Evolutionary conservation across 2,888 invertebrate genomes (phyloP).

Genomic region (Anthoptus insignis): DNA sequence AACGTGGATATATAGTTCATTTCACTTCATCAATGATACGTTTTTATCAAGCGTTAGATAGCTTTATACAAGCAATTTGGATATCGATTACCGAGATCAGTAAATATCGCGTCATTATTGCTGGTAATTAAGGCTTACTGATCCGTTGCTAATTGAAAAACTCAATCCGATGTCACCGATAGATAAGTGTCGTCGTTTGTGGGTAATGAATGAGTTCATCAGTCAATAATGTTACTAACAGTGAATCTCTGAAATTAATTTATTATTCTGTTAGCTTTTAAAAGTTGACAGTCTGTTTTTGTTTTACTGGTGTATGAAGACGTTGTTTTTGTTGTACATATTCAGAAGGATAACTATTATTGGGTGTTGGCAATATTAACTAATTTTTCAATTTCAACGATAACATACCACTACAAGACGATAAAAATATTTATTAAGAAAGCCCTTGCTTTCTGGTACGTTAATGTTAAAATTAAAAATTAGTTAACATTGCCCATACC

Average conservation of each 20-base stretch:
- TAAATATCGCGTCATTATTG: slow-evolving; percentile 69
- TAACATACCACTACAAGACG: too few species aligned
- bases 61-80: slow-evolving; percentile 71
- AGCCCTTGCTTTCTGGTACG: too few species aligned
- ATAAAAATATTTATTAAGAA: too few species aligned
- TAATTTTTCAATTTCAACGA: too few species aligned
- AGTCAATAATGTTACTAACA: not conserved
- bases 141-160: slow-evolving; percentile 66
- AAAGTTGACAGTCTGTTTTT: too few species aligned
- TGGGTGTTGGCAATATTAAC: too few species aligned
- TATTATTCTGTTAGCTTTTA: not conserved
- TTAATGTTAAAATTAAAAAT: too few species aligned
- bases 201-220: not conserved
- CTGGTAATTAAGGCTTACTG: slow-evolving; percentile 68
- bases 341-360: too few species aligned
- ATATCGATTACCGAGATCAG: slow-evolving; percentile 51
- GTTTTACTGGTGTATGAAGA: too few species aligned
- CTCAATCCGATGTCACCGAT: slow-evolving; percentile 33
- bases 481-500: too few species aligned
- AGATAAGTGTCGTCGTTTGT: slow-evolving; percentile 1
- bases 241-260: not conserved
- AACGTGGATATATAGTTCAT: not conserved
- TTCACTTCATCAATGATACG: slow-evolving; percentile 37
- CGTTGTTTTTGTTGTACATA: too few species aligned
- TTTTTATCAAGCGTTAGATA: slow-evolving; percentile 59